phyloP scores from a whole-genome alignment of 1,140 invertebrate species.

The Cotesia vestalis region DNA sequence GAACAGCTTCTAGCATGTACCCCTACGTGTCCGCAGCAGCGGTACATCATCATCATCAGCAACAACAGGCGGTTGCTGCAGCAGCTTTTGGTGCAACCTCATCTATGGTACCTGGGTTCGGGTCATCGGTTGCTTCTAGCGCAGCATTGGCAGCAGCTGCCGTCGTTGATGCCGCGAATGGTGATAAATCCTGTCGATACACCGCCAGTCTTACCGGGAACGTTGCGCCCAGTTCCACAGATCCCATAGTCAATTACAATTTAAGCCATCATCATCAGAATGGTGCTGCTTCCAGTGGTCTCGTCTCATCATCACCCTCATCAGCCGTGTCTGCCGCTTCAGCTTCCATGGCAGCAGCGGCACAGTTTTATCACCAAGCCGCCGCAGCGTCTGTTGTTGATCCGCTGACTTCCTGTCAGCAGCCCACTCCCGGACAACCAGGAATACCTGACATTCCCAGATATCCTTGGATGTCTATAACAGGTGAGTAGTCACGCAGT shows the following conservation, averaged over 20 bases:
- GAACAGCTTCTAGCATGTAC: conserved; percentile 72
- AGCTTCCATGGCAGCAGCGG: conserved; percentile 80
- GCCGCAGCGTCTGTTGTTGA: conserved; percentile 74
- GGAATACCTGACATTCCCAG: conserved; percentile 86
- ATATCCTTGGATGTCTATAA: conserved; percentile 97
- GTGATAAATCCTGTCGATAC: conserved; percentile 83
- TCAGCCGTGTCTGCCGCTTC: conserved; percentile 73
- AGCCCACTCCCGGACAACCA: conserved; percentile 75
- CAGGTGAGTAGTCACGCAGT: conserved; percentile 75
- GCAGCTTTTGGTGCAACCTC: conserved; percentile 73
- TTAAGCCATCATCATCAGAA: conserved; percentile 80
- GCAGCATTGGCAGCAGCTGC: conserved; percentile 72
- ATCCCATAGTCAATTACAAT: conserved; percentile 84
- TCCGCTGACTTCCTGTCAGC: conserved; percentile 72
- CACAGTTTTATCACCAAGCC: conserved; percentile 89
- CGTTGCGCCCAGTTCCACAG: conserved; percentile 68
- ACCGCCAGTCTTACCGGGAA: conserved; percentile 73
- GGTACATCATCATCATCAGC: conserved; percentile 76
- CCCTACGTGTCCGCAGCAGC: conserved; percentile 76
- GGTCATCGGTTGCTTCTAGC: conserved; percentile 66
- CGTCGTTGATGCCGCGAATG: conserved; percentile 68
- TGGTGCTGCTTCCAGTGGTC: conserved; percentile 69
- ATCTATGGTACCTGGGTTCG: conserved; percentile 75
- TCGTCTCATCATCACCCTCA: conserved; percentile 66
- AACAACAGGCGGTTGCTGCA: conserved; percentile 75